phyloP scores from a whole-genome alignment of 2,888 invertebrate genomes.

The Agapostemon virescens region DNA sequence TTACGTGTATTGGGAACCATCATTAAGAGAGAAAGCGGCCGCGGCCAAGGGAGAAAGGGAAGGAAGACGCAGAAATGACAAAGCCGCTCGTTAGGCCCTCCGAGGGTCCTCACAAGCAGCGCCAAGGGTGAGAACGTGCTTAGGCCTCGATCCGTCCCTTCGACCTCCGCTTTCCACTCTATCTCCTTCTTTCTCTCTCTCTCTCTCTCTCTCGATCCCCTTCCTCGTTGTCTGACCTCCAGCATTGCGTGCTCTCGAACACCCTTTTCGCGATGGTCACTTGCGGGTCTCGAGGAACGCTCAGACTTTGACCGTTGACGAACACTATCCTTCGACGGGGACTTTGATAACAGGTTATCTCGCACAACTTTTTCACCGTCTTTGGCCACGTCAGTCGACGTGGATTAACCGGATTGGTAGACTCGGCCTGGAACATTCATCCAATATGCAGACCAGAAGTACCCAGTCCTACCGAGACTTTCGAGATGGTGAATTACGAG shows the following conservation, averaged over 20 bases:
- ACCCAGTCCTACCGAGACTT: neutral
- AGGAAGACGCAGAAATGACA: slow-evolving; percentile 76
- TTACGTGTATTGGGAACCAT: slow-evolving; percentile 74
- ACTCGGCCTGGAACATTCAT: neutral
- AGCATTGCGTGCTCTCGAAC: slow-evolving; percentile 61
- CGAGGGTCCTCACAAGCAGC: slow-evolving; percentile 78
- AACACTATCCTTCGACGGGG: slow-evolving; percentile 3
- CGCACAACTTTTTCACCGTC: slow-evolving; percentile 5
- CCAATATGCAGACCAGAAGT: neutral
- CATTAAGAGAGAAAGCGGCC: slow-evolving; percentile 74
- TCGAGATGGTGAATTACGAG: neutral
- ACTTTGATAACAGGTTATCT: slow-evolving; percentile 5
- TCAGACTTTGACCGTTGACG: slow-evolving; percentile 42
- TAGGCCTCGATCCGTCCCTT: slow-evolving; percentile 76
- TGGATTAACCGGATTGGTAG: neutral
- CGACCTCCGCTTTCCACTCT: slow-evolving; percentile 68
- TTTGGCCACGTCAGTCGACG: neutral
- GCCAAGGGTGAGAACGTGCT: slow-evolving; percentile 81
- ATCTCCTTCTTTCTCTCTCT: slow-evolving; percentile 25
- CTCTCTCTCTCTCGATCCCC: slow-evolving; percentile 41
- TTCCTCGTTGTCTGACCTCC: slow-evolving; percentile 54
- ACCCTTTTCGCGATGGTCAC: slow-evolving; percentile 73
- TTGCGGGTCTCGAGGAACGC: slow-evolving; percentile 52
- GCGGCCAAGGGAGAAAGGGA: slow-evolving; percentile 51
- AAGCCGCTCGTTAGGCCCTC: slow-evolving; percentile 80